Evolutionary conservation across 2,797 vertebrate species (phyloP), one percentile per base, ranked within the genome.

Genomic region (Denticeps clupeoides): DNA sequence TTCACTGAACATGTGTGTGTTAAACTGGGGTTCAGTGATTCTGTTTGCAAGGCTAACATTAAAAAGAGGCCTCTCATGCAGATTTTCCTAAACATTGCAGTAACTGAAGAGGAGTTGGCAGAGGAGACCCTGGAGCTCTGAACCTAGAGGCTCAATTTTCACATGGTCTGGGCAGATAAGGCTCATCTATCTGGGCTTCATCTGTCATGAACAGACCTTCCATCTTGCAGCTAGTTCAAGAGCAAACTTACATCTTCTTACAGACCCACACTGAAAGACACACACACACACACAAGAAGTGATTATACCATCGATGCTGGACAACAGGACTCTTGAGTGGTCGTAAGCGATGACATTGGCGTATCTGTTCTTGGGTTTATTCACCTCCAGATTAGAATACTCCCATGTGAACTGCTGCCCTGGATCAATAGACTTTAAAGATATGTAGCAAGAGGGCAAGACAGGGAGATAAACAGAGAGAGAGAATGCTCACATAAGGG

Each of bases 301-400:
- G 25, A 19, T 58, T 69, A 66, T 72, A 85, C 95, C 93, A 70
- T 99, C 95, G 63, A 90, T 91, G 64, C 88, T 84, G 71, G 93
- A 90, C 40, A 98, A 86, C 28, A 91, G 84, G 49, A 97, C 91
- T 62, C 83, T 76, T 58, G 82, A 82, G 67, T 85, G 94, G 63
- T 85, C 83, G 26, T 85, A 85, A 58, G 82, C 83, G 23, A 85
- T 85, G 69, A 85, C 83, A 53, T 85, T 85, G 26, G 83, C 83
- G 4, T 99, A 99, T 83, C 95, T 91, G 62, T 99, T 99, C 89
- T 98, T 98, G 88, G 91, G 90, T 82, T 99, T 99, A 80, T 99
- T 99, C 75, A 99, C 90, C 82, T 99, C 95, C 78, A 98, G 74
- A 79, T 99, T 99, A 62, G 95, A 99, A 62, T 98, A 89, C 51